Base-by-base conservation (phyloP, 2,888 invertebrate genomes). In the Agriopis aurantiaria region DNA sequence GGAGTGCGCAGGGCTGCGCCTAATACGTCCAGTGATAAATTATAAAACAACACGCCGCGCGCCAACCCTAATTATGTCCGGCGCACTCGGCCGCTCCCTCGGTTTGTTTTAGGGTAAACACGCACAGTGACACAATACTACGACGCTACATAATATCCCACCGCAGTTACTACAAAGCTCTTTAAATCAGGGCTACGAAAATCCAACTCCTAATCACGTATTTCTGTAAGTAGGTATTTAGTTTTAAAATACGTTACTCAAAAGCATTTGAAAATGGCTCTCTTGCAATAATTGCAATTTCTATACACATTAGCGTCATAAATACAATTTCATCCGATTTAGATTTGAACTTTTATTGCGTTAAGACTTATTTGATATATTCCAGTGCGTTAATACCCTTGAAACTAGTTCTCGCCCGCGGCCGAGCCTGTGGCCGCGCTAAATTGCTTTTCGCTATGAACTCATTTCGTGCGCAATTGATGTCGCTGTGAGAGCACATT, bases 61-160 rank as follows among this genome's bases (percentile, higher is more conserved):
- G 68, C 68, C 79, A 72, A 73, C 79, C 79, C 82, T 82, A 78
- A 80, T 80, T 71, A 78, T 77, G 80, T 78, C 77, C 74, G 75
- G 56, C 67, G 74, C 71, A 69, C 75, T 64, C 72, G 69, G 69
- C 56, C 61, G 65, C 69, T 65, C 64, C 65, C 55, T 74, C 67
- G 72, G 67, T 74, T 77, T 73, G 76, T 75, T 72, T 46, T 9
- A 59, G 23, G 58, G 58, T 46, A 0, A 8, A 8, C 46, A 23
- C 3, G 46, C 58, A 59, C 46, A 48, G 12, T 4, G 7, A 17
- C 9, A 4, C 0, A 2, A 41, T 11, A 8, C 3, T 55, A 7
- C 40, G 33, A 40, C 10, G 4, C 4, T 7, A 14, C 1, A n/a
- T 8, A 12, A 9, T 6, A 12, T 33, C 12, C 12, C 10, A 23